Evolutionary conservation across 2,113 vertebrate genomes (phyloP), one percentile per base, ranked within the genome.

Genomic region (Melanerpes formicivorus): DNA sequence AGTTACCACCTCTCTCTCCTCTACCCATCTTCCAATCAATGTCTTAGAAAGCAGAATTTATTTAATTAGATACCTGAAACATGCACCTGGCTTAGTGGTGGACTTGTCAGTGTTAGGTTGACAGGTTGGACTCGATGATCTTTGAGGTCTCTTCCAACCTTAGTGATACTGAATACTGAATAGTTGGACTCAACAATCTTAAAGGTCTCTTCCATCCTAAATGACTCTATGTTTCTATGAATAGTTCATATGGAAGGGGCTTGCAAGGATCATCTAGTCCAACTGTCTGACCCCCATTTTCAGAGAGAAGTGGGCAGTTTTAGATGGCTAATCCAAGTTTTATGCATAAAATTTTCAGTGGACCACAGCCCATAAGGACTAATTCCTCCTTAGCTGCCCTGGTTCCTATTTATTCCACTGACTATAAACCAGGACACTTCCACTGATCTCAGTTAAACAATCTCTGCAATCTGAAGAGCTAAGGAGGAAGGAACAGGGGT

Each of bases 11-110:
- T 65, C 32, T 29, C 29, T 21, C 26, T 40, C 23, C 3, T 3
- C 30, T 5, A 12, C 1, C 2, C 6, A 54, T 71, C 32, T 37
- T 64, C n/a, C 12, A 44, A 0, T 50, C 18, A n/a, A 13, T 64
- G 27, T 5, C 17, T 62, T 37, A 9, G 5, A 63, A 4, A 9
- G 7, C 9, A 23, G 18, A 19, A 23, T 55, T 16, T 18, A 4
- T 63, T n/a, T 76, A 21, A 30, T 32, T 14, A 18, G 14, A 18
- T 48, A 58, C 15, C 34, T 80, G 64, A 70, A 86, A 73, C 0
- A 1, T 18, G 21, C 8, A 60, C 2, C 2, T 40, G 30, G 4
- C 23, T 62, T 18, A 34, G 21, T 27, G 67, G 4, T 46, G 37
- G 37, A 4, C 23, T 63, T 63, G 48, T 18, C 3, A 76, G 3